Conservation (phyloP, 2,113 vertebrate species). For the Barbus barbus region DNA sequence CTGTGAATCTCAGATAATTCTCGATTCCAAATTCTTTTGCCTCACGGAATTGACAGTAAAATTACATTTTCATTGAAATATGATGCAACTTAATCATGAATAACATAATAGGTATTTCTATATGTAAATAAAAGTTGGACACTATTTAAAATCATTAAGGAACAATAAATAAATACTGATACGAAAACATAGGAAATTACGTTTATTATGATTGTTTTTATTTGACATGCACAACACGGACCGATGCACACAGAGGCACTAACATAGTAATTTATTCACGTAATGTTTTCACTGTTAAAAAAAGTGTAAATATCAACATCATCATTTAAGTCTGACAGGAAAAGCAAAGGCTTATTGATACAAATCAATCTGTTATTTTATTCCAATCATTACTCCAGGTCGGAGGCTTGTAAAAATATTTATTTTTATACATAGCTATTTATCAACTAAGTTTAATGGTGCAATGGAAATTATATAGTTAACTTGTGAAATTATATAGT, state of each 20-base stretch:
- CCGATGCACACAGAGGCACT: neutral
- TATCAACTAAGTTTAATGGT: neutral
- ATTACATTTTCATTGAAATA: neutral
- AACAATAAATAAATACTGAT: too few relatives aligned
- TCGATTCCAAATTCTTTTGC: neutral
- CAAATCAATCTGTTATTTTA: too few relatives aligned
- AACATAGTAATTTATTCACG: neutral
- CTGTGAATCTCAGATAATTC: neutral
- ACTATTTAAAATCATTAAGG: too few relatives aligned
- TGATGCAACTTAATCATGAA: neutral
- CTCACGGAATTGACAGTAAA: neutral
- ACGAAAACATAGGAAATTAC: too few relatives aligned
- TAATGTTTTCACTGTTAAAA: neutral
- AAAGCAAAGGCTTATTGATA: neutral
- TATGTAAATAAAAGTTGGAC: neutral
- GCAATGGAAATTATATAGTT: neutral
- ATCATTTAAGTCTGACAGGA: neutral
- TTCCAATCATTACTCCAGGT: too few relatives aligned
- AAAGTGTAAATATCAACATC: too few relatives aligned
- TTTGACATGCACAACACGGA: too few relatives aligned
- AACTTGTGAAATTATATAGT: too few relatives aligned
- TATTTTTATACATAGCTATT: too few relatives aligned
- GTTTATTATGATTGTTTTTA: too few relatives aligned
- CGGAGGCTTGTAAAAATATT: too few relatives aligned
- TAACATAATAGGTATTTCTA: neutral